phyloP scores from a whole-genome alignment of 2,797 vertebrate genomes.

The Meda fulgida region DNA sequence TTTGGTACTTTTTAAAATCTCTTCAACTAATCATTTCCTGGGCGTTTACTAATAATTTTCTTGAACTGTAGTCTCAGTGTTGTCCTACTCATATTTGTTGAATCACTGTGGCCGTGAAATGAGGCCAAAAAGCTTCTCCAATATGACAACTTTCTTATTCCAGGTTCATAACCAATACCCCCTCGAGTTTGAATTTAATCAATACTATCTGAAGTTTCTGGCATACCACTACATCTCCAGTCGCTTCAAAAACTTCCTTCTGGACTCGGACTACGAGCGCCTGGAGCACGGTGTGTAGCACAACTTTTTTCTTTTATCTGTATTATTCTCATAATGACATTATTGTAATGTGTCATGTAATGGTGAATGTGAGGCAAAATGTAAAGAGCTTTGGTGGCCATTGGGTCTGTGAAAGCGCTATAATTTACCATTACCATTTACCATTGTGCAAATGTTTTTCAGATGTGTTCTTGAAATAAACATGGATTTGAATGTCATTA shows the following conservation, averaged over 20 bases:
- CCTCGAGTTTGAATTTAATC: conserved; percentile 98
- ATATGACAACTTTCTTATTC: conserved; percentile 58
- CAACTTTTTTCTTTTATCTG: not conserved
- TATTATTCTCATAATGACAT: not conserved
- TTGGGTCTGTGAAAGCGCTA: too few relatives aligned
- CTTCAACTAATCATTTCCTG: conserved; percentile 70
- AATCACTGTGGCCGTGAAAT: conserved; percentile 42
- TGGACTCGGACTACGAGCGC: conserved; percentile 98
- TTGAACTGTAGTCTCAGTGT: conserved; percentile 64
- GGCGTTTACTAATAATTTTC: conserved; percentile 59
- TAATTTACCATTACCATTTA: too few relatives aligned
- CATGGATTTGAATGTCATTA: not conserved
- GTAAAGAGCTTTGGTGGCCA: too few relatives aligned
- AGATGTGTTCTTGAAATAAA: conserved; percentile 8
- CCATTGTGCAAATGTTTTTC: conserved; percentile 31
- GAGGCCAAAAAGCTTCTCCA: conserved; percentile 7
- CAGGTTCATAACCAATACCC: conserved; percentile 95
- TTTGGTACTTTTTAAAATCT: conserved; percentile 60
- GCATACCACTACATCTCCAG: conserved; percentile 98
- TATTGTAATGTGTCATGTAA: too few relatives aligned
- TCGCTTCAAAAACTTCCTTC: conserved; percentile 97
- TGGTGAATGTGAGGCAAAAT: too few relatives aligned
- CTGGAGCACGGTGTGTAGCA: conserved; percentile 91
- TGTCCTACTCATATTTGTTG: conserved; percentile 70
- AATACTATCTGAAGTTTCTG: conserved; percentile 97